Base-by-base conservation (phyloP, 2,797 vertebrate genomes). In the Leuciscus waleckii region DNA sequence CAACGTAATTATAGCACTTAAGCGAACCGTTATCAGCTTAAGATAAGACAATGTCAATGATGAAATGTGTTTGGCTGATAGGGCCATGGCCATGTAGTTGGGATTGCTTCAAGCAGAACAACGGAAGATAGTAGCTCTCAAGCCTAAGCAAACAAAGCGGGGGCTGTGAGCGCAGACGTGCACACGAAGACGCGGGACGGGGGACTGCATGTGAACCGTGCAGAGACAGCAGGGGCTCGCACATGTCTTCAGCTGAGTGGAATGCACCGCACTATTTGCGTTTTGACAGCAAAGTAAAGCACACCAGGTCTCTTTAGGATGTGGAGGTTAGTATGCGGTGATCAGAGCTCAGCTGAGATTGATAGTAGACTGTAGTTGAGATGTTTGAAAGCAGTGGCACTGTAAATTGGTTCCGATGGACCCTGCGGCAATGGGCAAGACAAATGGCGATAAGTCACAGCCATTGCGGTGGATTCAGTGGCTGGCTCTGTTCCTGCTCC, bases 1-100 rank as follows among this genome's bases (percentile, higher is more conserved):
- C 92, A 93, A 95, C 92, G 89, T 91, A 93, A 95, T 96, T 94
- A 93, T 88, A 76, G 91, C 90, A 92, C 90, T 96, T 94, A 92
- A 90, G 86, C 93, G 90, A 82, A 79, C 92, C 92, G 91, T 94
- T 93, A 94, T 94, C 94, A 91, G 91, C 76, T 89, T 89, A 86
- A 94, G 94, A 95, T 95, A 95, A 94, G 93, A 65, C 88, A 78
- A 89, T 91, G 93, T 93, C 92, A 86, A 87, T 93, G 92, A 88
- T 92, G 89, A 94, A 94, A 94, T 90, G 89, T 88, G 90, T 80
- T 91, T 85, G 89, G 85, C 92, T 90, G 94, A 95, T 95, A 93
- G 93, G 51, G 35, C 91, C 89, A 90, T 93, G 46, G 54, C 90
- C 89, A 90, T 93, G 94, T 89, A 92, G 92, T 94, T 94, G 90